Percentiles rank a stretch among this genome's conserved stretches.
These are phyloP conservation scores for Brachypterus glaber DNA, from an alignment of 2,888 invertebrate species.

Conservation along the genomic window DNA sequence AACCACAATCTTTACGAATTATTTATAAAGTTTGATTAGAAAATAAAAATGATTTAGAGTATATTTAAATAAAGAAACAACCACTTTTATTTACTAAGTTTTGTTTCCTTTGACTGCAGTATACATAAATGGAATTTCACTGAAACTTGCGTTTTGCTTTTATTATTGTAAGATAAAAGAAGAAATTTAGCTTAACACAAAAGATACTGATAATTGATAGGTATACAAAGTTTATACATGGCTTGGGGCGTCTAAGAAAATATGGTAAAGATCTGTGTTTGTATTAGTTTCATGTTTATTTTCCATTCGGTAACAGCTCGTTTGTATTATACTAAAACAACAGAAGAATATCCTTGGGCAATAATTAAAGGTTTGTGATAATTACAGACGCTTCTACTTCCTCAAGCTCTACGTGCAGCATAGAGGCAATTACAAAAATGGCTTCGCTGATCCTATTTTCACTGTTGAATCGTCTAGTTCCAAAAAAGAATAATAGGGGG, in stretches of 20 bases:
- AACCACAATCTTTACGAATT: no score
- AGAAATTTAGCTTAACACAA: background rate
- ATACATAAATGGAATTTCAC: no score
- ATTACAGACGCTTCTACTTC: conserved; percentile 28
- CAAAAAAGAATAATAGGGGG: no score
- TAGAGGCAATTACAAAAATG: conserved; percentile 28
- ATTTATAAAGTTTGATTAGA: no score
- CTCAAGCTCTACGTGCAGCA: conserved; percentile 24
- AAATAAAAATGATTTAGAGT: no score
- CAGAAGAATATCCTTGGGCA: conserved; percentile 25
- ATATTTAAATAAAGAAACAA: no score
- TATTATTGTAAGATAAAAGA: no score
- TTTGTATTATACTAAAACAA: conserved; percentile 20
- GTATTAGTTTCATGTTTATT: conserved; percentile 23
- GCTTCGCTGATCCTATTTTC: conserved; percentile 21
- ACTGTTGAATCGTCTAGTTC: no score
- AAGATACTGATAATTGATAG: conserved; percentile 1
- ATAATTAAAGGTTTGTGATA: conserved; percentile 34
- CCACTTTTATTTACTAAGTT: no score
- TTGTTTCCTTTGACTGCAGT: no score
- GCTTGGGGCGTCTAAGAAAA: conserved; percentile 13
- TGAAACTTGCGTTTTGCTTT: no score
- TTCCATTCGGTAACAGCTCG: conserved; percentile 22
- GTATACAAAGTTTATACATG: conserved; percentile 2
- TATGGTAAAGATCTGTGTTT: conserved; percentile 22